Evolutionary conservation across 2,888 invertebrate species (phyloP).

Genomic region (Noctua pronuba): DNA sequence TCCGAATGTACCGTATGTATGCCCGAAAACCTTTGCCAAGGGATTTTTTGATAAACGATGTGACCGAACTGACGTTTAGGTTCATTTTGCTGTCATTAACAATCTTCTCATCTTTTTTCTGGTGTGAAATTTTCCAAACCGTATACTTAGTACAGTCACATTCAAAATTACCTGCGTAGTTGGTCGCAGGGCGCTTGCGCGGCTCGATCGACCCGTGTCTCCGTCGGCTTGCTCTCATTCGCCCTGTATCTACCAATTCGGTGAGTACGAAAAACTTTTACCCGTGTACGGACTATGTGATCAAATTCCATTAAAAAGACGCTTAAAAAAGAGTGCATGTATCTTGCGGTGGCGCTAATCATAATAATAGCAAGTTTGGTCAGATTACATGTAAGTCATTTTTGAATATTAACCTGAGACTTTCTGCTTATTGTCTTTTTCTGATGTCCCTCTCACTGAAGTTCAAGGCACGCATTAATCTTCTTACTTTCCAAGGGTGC

Average conservation of each 20-base stretch:
- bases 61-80: not conserved
- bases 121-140: slow-evolving; percentile 21
- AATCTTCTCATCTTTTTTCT: slow-evolving; percentile 1
- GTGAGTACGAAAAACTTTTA: slow-evolving; percentile 82
- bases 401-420: slow-evolving; percentile 56
- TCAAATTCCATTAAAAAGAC: slow-evolving; percentile 59
- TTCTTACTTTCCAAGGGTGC: slow-evolving; percentile 12
- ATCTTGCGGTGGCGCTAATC: slow-evolving; percentile 88
- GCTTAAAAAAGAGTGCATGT: slow-evolving; percentile 83
- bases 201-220: slow-evolving; percentile 74
- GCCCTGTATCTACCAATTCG: slow-evolving; percentile 79
- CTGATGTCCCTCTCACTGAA: slow-evolving; percentile 36
- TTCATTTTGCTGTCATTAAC: slow-evolving; percentile 31
- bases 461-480: slow-evolving; percentile 44
- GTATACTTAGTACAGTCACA: slow-evolving; percentile 55
- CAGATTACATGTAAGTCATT: slow-evolving; percentile 86
- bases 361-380: slow-evolving; percentile 88
- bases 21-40: not conserved
- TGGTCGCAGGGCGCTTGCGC: slow-evolving; percentile 79
- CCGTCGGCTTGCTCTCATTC: slow-evolving; percentile 73
- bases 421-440: slow-evolving; percentile 42
- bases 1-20: not conserved
- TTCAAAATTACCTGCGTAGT: slow-evolving; percentile 72
- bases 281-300: slow-evolving; percentile 71
- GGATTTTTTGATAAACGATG: not conserved